phyloP scores from a whole-genome alignment of 2,113 vertebrate species.

The Falco punctatus region DNA sequence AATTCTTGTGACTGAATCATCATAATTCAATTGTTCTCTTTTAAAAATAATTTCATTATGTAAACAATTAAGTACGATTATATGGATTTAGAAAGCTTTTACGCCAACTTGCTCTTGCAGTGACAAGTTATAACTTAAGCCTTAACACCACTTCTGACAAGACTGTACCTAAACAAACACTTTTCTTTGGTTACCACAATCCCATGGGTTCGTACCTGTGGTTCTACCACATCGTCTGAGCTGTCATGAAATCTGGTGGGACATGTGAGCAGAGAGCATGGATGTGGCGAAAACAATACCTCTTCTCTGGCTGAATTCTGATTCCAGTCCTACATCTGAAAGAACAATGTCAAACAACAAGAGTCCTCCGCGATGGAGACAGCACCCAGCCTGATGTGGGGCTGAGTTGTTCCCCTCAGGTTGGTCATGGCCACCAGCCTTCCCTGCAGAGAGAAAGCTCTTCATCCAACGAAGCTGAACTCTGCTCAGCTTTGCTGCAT shows the following conservation, averaged over 20 bases:
- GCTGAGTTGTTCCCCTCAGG: background rate
- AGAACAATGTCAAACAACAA: rapidly evolving
- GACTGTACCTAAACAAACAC: background rate
- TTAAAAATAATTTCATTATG: constrained; percentile 77
- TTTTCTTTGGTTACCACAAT: background rate
- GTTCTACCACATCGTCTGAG: background rate
- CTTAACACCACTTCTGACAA: constrained; percentile 35
- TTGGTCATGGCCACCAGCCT: background rate
- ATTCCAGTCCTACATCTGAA: background rate
- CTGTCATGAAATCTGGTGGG: background rate
- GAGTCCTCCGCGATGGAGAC: background rate
- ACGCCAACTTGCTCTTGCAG: constrained; percentile 47
- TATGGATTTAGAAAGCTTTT: constrained; percentile 69
- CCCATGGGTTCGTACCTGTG: background rate
- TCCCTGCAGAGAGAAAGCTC: background rate
- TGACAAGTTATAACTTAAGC: constrained; percentile 19
- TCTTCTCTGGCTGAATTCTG: background rate
- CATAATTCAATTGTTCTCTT: constrained; percentile 70
- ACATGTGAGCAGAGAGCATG: background rate
- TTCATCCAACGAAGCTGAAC: background rate
- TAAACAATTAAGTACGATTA: constrained; percentile 74
- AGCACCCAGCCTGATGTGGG: background rate
- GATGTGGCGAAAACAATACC: background rate
- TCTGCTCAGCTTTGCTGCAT: background rate
- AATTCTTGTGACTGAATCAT: constrained; percentile 58